Evolutionary conservation across 2,888 invertebrate species (phyloP).

Genomic region (Dione vanillae): DNA sequence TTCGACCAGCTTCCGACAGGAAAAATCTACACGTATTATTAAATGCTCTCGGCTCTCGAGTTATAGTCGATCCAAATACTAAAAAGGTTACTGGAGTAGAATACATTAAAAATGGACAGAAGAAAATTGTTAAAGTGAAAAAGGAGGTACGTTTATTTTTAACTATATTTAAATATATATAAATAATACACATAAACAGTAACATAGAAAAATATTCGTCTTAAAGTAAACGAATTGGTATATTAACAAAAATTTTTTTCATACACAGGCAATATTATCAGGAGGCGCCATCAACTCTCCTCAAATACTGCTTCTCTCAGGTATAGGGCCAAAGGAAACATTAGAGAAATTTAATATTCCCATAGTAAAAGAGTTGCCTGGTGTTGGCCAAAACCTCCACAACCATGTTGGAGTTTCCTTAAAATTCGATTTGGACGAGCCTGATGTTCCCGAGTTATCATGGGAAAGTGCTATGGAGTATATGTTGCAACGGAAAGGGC

Average conservation of each 20-base stretch:
- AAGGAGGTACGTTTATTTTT: constrained; percentile 73
- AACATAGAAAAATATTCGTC: no score
- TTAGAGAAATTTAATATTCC: constrained; percentile 84
- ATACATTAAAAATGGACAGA: constrained; percentile 81
- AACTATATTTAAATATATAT: not conserved
- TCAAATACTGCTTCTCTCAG: constrained; percentile 87
- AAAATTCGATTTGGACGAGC: constrained; percentile 81
- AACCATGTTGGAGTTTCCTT: constrained; percentile 87
- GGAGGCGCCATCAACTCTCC: constrained; percentile 88
- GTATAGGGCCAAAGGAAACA: constrained; percentile 86
- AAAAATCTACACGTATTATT: constrained; percentile 85
- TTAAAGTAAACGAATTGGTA: no score
- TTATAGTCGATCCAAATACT: constrained; percentile 76
- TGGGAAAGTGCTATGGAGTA: constrained; percentile 87
- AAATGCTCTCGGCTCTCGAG: constrained; percentile 85
- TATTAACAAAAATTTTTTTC: no score
- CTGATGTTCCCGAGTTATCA: constrained; percentile 81
- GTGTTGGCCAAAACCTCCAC: constrained; percentile 88
- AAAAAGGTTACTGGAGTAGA: constrained; percentile 85
- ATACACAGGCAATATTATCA: constrained; percentile 80
- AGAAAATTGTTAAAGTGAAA: constrained; percentile 73
- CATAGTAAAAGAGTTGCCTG: constrained; percentile 85
- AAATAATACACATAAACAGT: not conserved
- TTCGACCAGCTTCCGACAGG: constrained; percentile 84
- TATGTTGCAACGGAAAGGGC: constrained; percentile 84